Base-by-base conservation (phyloP, 2,888 invertebrate genomes). In the Xanthostigma xanthostigma region DNA sequence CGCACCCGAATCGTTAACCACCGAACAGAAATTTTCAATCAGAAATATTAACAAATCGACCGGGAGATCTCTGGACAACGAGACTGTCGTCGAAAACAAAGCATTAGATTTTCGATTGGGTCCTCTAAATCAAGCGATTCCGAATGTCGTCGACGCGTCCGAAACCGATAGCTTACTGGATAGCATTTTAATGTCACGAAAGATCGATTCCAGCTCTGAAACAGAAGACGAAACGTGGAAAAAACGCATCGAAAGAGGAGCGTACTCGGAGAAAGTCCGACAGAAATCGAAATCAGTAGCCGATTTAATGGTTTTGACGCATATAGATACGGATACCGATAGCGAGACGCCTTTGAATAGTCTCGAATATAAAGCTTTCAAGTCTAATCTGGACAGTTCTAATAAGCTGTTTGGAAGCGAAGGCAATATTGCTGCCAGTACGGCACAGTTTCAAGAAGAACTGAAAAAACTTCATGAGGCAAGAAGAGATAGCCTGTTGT, bases 281-380 rank as follows among this genome's bases (percentile, higher is more conserved):
- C 73, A 77, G 54, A 80, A 80, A 60, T 79, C 79, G 0, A 74
- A 75, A 59, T 79, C 79, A 44, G 79, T 79, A 0, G 76, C 79
- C 9, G 79, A 81, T 64, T 64, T 81, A 33, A 79, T 81, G 79
- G 68, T 79, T 36, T 63, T 81, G 40, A 80, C 79, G 11, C 79
- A 79, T 55, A 78, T 81, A 14, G 79, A 80, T 56, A 69, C 66
- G 52, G 76, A 77, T 58, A 75, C 76, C 6, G 78, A 78, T 53
- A 72, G 73, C 1, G 75, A 76, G 53, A 66, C 68, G 9, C 65
- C 67, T 5, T 51, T 66, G 44, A 65, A 64, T 14, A 68, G 67
- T 55, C 56, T 68, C 49, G 65, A 66, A 54, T 64, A 62, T 54
- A 57, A 60, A 49, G 55, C 57, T 42, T 64, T 62, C 54, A 63